Evolutionary conservation across 2,797 vertebrate species (phyloP).

Genomic region (Tympanoctomys barrerae): DNA sequence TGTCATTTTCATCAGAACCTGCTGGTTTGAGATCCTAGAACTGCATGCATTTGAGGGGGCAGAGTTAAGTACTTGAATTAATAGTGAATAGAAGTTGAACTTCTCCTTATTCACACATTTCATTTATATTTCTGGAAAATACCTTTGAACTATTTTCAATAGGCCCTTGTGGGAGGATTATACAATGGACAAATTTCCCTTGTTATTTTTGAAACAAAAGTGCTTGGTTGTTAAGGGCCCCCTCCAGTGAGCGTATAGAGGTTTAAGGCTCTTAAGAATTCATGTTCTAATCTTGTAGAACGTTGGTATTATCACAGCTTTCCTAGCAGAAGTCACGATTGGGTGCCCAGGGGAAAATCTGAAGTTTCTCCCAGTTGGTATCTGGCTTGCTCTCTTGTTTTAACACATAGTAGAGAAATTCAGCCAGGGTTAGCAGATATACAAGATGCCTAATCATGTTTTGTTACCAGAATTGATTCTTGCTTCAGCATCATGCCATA

Average conservation of each 20-base stretch:
- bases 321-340: constrained; percentile 69
- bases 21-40: constrained; percentile 63
- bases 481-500: constrained; percentile 13
- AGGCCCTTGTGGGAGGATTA: constrained; percentile 64
- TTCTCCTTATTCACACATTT: constrained; percentile 54
- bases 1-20: constrained; percentile 38
- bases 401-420: constrained; percentile 56
- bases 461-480: constrained; percentile 65
- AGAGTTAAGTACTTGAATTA: constrained; percentile 58
- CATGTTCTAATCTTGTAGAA: constrained; percentile 71
- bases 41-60: neutral
- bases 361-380: constrained; percentile 70
- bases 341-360: constrained; percentile 66
- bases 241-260: constrained; percentile 15
- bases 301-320: constrained; percentile 76
- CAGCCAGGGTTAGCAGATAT: constrained; percentile 54
- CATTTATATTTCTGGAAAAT: constrained; percentile 75
- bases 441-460: constrained; percentile 2
- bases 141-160: constrained; percentile 68
- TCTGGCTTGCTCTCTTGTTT: constrained; percentile 56
- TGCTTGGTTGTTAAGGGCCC: constrained; percentile 29
- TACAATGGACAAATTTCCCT: constrained; percentile 65
- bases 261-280: constrained; percentile 72
- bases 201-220: constrained; percentile 70
- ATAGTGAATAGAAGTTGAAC: constrained; percentile 52